Conservation (phyloP, 1,140 invertebrate species). For the Drosophila subpulchrella region DNA sequence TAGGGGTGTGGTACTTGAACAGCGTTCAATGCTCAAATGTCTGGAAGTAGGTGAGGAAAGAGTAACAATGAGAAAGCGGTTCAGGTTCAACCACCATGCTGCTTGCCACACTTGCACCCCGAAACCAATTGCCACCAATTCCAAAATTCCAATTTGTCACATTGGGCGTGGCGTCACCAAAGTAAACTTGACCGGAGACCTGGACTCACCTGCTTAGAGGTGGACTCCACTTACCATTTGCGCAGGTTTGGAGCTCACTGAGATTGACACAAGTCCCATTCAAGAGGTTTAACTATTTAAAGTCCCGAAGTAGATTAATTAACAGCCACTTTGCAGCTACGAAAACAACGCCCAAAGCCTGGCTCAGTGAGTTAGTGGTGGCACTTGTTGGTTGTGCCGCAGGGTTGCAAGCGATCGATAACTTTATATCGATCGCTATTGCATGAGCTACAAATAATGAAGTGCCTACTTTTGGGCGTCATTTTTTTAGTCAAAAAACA, state of each 20-base stretch:
- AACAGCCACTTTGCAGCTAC: constrained; percentile 16
- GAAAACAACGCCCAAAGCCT: constrained; percentile 80
- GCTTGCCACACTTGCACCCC: constrained; percentile 31
- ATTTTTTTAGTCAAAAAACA: no score
- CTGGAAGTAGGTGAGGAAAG: constrained; percentile 27
- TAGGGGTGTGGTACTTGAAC: constrained; percentile 39
- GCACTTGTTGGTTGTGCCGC: not conserved
- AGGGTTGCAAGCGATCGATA: constrained; percentile 17
- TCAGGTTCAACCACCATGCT: constrained; percentile 22
- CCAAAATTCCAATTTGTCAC: constrained; percentile 40
- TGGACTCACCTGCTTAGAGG: not conserved
- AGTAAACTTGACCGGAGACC: constrained; percentile 15
- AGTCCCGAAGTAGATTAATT: constrained; percentile 15
- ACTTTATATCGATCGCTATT: constrained; percentile 15
- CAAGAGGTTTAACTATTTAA: not conserved
- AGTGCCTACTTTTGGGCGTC: not conserved
- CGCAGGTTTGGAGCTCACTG: constrained; percentile 13
- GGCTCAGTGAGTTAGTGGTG: constrained; percentile 50
- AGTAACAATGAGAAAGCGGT: constrained; percentile 26
- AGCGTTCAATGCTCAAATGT: constrained; percentile 29
- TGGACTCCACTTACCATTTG: constrained; percentile 58
- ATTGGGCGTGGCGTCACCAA: constrained; percentile 66
- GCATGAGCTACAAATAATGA: not conserved
- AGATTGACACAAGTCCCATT: constrained; percentile 43
- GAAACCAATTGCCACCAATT: constrained; percentile 20